Evolutionary conservation across 2,797 vertebrate species (phyloP), one percentile per base, ranked within the genome.

Genomic region (Karalla daura): DNA sequence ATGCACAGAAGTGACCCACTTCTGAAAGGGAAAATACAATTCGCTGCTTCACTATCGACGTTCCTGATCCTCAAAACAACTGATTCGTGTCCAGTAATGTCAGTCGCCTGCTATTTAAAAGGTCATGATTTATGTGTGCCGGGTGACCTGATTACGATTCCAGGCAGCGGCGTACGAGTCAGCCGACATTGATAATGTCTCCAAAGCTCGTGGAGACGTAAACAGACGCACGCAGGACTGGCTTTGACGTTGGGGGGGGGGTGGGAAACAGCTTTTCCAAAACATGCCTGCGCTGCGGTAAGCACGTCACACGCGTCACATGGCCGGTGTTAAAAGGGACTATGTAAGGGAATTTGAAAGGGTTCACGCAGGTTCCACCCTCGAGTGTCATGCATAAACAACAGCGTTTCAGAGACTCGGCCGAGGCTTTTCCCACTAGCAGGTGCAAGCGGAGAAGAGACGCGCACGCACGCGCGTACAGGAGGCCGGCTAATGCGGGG

Each of bases 241-340:
- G 37, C 56, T 71, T 46, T 68, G 17, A 28, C 37, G 64, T 61
- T 43, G 44, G n/a, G n/a, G n/a, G n/a, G n/a, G n/a, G n/a, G n/a
- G n/a, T n/a, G n/a, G 55, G 75, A 82, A 79, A 83, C 59, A 63
- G 70, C 63, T 79, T 88, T 86, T 85, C 75, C 80, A 86, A 84
- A 89, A 88, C 80, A 89, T 65, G 45, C 56, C 35, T 11, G 52
- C 44, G 67, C 50, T 67, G 36, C 47, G 59, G 74, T 80, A 61
- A 79, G 82, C 73, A 43, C 23, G 11, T 80, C 81, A 74, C 63
- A 62, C 55, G 44, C 64, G 63, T 88, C 89, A 88, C 86, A 87
- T 75, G 85, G 60, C 50, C 43, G 76, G 73, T 68, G 62, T 74
- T 83, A 84, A 76, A 78, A 78, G 37, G 51, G 45, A 62, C 75